A percentile compares a stretch with the other conserved stretches of the same genome.
Conservation (phyloP, 1,140 invertebrate species). For the Gryon sp. region DNA sequence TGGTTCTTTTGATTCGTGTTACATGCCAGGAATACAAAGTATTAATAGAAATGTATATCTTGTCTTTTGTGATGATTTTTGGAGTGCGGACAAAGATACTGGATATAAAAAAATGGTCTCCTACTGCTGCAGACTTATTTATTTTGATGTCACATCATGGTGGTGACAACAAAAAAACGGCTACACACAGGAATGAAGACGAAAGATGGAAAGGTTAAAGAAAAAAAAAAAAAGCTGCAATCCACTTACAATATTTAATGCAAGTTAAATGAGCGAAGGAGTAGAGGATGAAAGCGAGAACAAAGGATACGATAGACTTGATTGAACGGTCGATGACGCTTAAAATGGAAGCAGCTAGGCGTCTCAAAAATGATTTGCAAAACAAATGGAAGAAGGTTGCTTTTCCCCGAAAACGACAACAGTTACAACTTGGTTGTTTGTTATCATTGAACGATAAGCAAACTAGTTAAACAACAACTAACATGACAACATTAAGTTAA, state of each 20-base stretch:
- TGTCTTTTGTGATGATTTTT: no score
- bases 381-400: not conserved
- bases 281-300: slow-evolving; percentile 54
- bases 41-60: no score
- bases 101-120: no score
- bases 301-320: slow-evolving; percentile 70
- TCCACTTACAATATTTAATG: slow-evolving; percentile 46
- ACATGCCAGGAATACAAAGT: no score
- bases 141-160: not conserved
- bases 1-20: no score
- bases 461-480: no score
- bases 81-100: no score
- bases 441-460: no score
- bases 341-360: slow-evolving; percentile 43
- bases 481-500: no score
- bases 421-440: no score
- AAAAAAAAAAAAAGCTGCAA: slow-evolving; percentile 10
- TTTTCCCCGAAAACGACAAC: not conserved
- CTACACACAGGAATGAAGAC: no score
- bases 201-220: not conserved
- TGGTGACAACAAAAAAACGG: slow-evolving; percentile 8
- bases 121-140: slow-evolving; percentile 3
- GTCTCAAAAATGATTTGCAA: slow-evolving; percentile 23
- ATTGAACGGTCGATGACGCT: slow-evolving; percentile 62
- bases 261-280: slow-evolving; percentile 20